phyloP scores from a whole-genome alignment of 30 jellyfish, hydroid and myxozoan genomes.

The Nemopilema nomurai region DNA sequence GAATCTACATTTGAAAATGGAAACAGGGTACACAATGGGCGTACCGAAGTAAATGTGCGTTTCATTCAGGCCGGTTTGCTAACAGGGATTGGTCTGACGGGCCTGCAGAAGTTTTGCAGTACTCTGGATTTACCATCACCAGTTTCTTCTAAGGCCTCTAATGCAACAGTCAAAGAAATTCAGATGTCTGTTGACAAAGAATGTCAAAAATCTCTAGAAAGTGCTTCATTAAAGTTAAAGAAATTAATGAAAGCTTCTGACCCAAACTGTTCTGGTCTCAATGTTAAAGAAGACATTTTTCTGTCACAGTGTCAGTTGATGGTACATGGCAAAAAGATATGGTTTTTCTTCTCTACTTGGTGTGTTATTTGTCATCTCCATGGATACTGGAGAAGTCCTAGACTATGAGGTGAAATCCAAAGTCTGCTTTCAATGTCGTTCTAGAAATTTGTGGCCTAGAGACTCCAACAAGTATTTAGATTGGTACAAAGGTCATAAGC shows the following conservation, averaged over 20 bases:
- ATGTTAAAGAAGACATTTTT: background rate
- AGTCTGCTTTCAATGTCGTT: background rate
- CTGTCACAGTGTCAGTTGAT: background rate
- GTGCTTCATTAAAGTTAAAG: background rate
- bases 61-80: background rate
- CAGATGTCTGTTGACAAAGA: background rate
- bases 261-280: background rate
- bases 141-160: background rate
- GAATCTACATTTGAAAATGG: conserved; percentile 12
- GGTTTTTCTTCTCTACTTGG: background rate
- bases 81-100: background rate
- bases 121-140: background rate
- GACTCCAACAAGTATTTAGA: conserved; percentile 1
- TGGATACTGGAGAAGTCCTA: background rate
- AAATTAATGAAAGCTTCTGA: background rate
- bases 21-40: background rate
- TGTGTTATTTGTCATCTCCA: background rate
- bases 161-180: background rate
- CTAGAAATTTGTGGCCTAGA: background rate
- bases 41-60: background rate
- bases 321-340: background rate
- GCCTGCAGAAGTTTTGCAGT: background rate
- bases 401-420: background rate
- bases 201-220: background rate
- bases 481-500: background rate